Evolutionary conservation across 2,888 invertebrate species (phyloP).

Genomic region (Nomada flava): DNA sequence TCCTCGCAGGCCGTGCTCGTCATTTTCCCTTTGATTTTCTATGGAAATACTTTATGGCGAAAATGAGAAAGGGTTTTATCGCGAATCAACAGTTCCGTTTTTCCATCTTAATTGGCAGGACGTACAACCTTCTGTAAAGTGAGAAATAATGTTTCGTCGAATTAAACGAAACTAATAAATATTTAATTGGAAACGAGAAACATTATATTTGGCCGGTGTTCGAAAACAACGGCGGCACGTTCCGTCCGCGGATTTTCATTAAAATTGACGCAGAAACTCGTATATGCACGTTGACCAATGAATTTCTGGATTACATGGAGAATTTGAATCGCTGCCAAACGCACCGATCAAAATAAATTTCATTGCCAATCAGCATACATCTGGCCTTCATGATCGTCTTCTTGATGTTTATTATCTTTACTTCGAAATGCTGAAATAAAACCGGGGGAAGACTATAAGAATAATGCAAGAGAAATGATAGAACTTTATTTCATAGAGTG

Average conservation of each 20-base stretch:
- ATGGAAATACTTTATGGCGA: no score
- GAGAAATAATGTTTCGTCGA: background rate
- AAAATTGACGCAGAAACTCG: background rate
- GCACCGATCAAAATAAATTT: constrained; percentile 4
- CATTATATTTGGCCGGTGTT: background rate
- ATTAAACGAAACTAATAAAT: background rate
- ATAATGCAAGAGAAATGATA: no score
- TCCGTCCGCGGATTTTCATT: background rate
- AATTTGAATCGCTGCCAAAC: background rate
- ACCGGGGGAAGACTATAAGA: no score
- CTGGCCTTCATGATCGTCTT: background rate
- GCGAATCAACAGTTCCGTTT: no score
- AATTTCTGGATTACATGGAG: background rate
- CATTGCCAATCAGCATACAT: background rate
- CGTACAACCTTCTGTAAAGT: no score
- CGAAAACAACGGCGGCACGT: background rate
- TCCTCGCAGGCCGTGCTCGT: no score
- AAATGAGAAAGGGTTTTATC: no score
- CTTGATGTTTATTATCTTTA: background rate
- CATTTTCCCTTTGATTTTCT: no score
- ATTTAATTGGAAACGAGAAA: background rate
- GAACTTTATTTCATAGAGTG: no score
- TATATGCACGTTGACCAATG: background rate
- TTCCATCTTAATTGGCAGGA: no score
- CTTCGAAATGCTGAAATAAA: no score